These are phyloP conservation scores for Cacoxenus indagator DNA, from an alignment of 2,888 invertebrate genomes.

Conservation along the genomic window DNA sequence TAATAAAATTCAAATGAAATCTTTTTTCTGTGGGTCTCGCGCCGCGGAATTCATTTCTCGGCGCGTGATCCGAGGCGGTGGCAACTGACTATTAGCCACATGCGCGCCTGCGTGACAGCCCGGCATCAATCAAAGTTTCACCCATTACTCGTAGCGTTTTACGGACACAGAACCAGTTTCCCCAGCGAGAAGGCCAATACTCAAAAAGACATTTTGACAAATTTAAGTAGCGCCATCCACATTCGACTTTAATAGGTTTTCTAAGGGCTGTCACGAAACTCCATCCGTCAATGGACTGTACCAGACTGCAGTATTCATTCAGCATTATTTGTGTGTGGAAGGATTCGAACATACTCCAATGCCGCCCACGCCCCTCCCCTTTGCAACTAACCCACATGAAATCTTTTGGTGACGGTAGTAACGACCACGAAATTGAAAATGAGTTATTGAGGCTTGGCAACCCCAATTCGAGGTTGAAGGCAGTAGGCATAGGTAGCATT, in stretches of 20 bases:
- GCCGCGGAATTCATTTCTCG: constrained; percentile 13
- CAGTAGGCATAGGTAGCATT: constrained; percentile 12
- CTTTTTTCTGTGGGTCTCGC: constrained; percentile 23
- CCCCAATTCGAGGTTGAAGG: constrained; percentile 38
- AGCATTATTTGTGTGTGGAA: no score
- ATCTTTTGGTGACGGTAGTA: background rate
- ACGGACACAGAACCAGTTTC: background rate
- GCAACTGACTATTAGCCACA: constrained; percentile 67
- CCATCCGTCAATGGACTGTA: constrained; percentile 58
- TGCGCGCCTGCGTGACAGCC: constrained; percentile 69
- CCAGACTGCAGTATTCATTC: background rate
- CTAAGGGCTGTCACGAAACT: constrained; percentile 65
- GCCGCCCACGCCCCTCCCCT: no score
- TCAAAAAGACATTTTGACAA: constrained; percentile 65
- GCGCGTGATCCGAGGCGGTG: constrained; percentile 25
- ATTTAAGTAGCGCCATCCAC: constrained; percentile 67
- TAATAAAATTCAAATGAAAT: constrained; percentile 50
- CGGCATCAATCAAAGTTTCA: constrained; percentile 67
- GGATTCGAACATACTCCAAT: background rate
- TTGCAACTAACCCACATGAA: background rate
- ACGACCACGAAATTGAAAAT: constrained; percentile 55
- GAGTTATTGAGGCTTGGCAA: constrained; percentile 60
- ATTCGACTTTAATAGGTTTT: constrained; percentile 64
- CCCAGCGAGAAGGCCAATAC: background rate
- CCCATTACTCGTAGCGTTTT: constrained; percentile 46